Conservation (phyloP, 1,140 invertebrate genomes). For the Drosophila erecta region DNA sequence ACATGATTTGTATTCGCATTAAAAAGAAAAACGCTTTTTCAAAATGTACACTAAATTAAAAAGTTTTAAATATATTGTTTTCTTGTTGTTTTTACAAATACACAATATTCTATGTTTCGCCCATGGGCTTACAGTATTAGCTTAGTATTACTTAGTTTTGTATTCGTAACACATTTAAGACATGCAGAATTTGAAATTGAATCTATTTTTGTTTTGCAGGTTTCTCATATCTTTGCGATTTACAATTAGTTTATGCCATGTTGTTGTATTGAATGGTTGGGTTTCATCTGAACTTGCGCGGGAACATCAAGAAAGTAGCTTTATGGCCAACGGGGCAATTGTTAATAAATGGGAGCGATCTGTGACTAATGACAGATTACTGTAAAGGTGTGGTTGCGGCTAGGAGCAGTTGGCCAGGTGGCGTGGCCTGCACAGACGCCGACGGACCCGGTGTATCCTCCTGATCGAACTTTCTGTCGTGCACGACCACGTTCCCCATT, state of each 20-base stretch:
- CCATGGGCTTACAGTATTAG: conserved; percentile 62
- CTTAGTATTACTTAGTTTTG: conserved; percentile 67
- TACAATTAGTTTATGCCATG: conserved; percentile 35
- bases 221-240: conserved; percentile 31
- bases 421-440: conserved; percentile 15
- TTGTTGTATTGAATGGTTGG: conserved; percentile 1
- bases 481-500: conserved; percentile 72
- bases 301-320: conserved; percentile 13
- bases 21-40: not conserved
- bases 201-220: conserved; percentile 48
- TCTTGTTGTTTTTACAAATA: conserved; percentile 66
- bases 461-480: conserved; percentile 61
- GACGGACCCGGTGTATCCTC: conserved; percentile 29
- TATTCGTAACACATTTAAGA: conserved; percentile 73
- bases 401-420: conserved; percentile 12
- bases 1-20: not conserved
- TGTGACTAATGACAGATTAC: conserved; percentile 26
- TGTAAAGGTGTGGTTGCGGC: conserved; percentile 31
- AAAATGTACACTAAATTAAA: conserved; percentile 58
- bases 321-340: conserved; percentile 13
- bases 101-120: conserved; percentile 54
- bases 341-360: conserved; percentile 39
- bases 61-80: conserved; percentile 70
- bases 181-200: conserved; percentile 64
- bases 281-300: conserved; percentile 9